Evolutionary conservation across 2,888 invertebrate species (phyloP), one percentile per base, ranked within the genome.

Genomic region (Drosophila greeni): DNA sequence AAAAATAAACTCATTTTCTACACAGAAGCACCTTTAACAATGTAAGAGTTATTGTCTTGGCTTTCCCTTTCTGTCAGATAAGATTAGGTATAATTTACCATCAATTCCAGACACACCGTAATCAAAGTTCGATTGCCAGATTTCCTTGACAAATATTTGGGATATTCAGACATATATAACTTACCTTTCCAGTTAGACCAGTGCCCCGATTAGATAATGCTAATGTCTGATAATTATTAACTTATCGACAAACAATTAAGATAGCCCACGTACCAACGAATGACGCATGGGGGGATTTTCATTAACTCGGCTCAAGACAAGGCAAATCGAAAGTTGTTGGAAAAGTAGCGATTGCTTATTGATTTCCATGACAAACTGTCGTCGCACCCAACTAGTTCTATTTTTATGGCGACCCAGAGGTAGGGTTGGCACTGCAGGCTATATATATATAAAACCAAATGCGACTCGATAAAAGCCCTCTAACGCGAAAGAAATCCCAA

Each of bases 281-380:
- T 62, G 66, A 62, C 61, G 66, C 53, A 62, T 49, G 29, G 42
- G 65, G 65, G 61, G n/a, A 34, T 36, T 62, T 62, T 53, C 42
- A 43, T 52, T 42, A 29, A 12, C 52, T 34, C 9, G 14, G n/a
- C 40, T 20, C 8, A 33, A 34, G 51, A 64, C 16, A 6, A 29
- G 34, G 18, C 64, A 11, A 33, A 20, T 26, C 16, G 34, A 64
- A 49, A 42, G 31, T 40, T 40, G 26, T 26, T 26, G 23, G 5
- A 26, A 61, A 26, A 61, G 40, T 49, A 42, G n/a, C 34, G 52
- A 42, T 34, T 34, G 14, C 24, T 42, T 65, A 62, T 62, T 62
- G 61, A 65, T 62, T 62, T 52, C 42, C 34, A 52, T 52, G 43
- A 20, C 42, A 12, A 61, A 34, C 12, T 51, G 29, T 18, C 18